Evolutionary conservation across 2,888 invertebrate genomes (phyloP).

Genomic region (Rhingia rostrata): DNA sequence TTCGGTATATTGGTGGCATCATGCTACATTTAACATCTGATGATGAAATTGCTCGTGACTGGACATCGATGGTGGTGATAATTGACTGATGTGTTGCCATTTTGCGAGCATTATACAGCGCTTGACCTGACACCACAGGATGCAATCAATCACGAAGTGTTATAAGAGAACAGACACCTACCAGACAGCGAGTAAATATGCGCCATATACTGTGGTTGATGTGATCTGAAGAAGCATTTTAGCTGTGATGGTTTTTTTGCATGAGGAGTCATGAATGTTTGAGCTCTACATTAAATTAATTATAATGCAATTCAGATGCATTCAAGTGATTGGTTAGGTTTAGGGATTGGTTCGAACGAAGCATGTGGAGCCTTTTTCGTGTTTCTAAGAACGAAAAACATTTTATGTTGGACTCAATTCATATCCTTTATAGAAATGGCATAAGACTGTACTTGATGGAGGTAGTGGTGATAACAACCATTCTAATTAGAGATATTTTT

Average conservation of each 20-base stretch:
- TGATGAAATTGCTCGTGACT: conserved; percentile 49
- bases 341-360: too few relatives aligned
- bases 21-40: conserved; percentile 11
- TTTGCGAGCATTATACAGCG: conserved; percentile 59
- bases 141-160: conserved; percentile 59
- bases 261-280: background rate
- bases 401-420: too few relatives aligned
- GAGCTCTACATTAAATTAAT: too few relatives aligned
- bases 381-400: too few relatives aligned
- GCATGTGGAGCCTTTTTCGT: too few relatives aligned
- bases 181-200: conserved; percentile 35
- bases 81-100: conserved; percentile 65
- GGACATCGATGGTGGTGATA: conserved; percentile 64
- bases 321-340: too few relatives aligned
- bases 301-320: too few relatives aligned
- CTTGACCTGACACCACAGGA: conserved; percentile 61
- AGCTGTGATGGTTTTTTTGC: background rate
- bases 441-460: too few relatives aligned
- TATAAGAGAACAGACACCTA: conserved; percentile 46
- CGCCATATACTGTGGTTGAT: background rate
- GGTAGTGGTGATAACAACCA: too few relatives aligned
- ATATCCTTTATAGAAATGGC: too few relatives aligned
- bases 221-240: background rate
- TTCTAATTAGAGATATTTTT: too few relatives aligned
- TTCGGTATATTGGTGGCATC: conserved; percentile 31